Base-by-base conservation (phyloP, 2,888 invertebrate species). In the Spodoptera picta region DNA sequence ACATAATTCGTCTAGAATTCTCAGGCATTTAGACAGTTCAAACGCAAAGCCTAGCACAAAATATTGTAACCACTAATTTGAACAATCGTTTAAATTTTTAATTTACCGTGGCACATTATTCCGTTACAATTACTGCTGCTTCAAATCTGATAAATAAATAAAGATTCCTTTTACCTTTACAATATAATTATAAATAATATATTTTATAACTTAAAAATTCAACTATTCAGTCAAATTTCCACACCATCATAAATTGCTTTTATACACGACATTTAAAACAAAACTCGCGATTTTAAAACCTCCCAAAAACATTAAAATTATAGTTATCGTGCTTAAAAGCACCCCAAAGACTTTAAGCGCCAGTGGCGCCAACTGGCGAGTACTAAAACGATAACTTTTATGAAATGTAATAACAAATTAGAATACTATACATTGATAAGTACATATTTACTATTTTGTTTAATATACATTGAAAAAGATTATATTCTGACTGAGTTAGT, bases 171-270 rank as follows among this genome's bases (percentile, higher is more conserved):
- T 64, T 66, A 48, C 50, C 48, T 69, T 66, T 66, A 69, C 31
- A 36, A 6, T 36, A 36, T 7, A 36, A 36, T 36, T 50, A 46
- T 47, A 47, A 47, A 23, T 52, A 72, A 45, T 41, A 36, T 71
- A 50, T 9, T 48, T 72, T 55, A 62, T 51, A 73, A 61, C 62
- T 74, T 60, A 56, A 51, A 79, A 79, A 79, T 81, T 79, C 77
- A 79, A 79, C 78, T 73, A 79, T 73, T 79, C 82, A 79, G 79
- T 79, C 79, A 79, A 79, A 75, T 80, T 70, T 62, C 58, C 58
- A 67, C 45, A 56, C 63, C 46, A 14, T 47, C 50, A 4, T 60
- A 50, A 55, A 66, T 45, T 46, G 47, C 56, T 64, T 55, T 58
- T 64, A 62, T 60, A 60, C 59, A 69, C 60, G 55, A 36, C 65